phyloP scores from a whole-genome alignment of 1,140 invertebrate genomes.

The Drosophila navojoa region DNA sequence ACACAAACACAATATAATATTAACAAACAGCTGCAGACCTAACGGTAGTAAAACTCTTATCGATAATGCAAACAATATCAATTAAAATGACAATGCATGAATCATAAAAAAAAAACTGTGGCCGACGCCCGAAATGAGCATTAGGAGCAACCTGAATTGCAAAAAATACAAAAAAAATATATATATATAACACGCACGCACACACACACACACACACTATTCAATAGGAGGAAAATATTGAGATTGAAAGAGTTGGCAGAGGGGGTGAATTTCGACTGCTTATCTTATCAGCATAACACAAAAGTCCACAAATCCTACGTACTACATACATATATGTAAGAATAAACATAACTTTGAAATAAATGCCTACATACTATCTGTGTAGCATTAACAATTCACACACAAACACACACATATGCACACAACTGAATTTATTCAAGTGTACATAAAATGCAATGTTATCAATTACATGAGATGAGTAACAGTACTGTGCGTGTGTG shows the following conservation, averaged over 20 bases:
- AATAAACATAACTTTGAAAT: neutral
- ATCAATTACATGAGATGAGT: conserved; percentile 36
- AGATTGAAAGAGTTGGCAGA: neutral
- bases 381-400: conserved; percentile 3
- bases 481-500: neutral
- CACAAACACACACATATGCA: neutral
- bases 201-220: neutral
- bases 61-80: conserved; percentile 40
- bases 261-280: neutral
- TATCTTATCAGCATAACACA: conserved; percentile 11
- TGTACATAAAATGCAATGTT: conserved; percentile 28
- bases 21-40: conserved; percentile 1
- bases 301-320: neutral
- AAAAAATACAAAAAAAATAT: neutral
- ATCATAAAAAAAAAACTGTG: conserved; percentile 15
- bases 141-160: neutral
- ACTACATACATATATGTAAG: neutral
- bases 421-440: neutral
- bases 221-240: conserved; percentile 1
- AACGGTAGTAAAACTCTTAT: conserved; percentile 22
- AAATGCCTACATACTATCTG: neutral
- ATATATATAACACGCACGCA: neutral
- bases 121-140: neutral
- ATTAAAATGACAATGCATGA: conserved; percentile 44
- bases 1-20: conserved; percentile 5